Percentiles rank a stretch among this genome's conserved stretches.
These are phyloP conservation scores for Enteromius anoplus DNA, from an alignment of 2,797 vertebrate genomes.

Conservation along the genomic window DNA sequence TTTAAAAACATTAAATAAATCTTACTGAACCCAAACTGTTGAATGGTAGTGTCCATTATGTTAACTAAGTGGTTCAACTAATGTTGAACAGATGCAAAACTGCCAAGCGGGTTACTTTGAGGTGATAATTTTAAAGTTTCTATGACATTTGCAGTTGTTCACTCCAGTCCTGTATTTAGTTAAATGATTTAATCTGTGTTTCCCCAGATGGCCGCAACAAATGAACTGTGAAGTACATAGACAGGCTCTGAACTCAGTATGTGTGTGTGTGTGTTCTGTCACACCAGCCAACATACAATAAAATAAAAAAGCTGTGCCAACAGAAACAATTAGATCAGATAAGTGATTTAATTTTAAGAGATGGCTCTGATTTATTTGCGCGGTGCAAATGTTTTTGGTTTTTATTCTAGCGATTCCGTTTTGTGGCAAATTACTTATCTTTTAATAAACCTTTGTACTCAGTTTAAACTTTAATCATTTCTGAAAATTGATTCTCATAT, in stretches of 20 bases:
- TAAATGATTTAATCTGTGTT: constrained; percentile 60
- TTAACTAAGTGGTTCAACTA: background rate
- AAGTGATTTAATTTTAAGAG: background rate
- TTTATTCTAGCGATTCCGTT: background rate
- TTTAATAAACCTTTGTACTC: constrained; percentile 5
- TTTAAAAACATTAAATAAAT: background rate
- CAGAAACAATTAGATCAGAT: constrained; percentile 9
- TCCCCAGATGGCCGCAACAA: constrained; percentile 62
- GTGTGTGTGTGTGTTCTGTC: constrained; percentile 3
- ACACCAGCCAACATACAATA: constrained; percentile 12
- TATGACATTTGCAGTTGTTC: constrained; percentile 17
- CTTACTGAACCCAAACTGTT: background rate
- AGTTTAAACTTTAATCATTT: background rate
- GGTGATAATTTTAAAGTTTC: constrained; percentile 19
- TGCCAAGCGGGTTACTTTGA: background rate
- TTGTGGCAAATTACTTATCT: background rate
- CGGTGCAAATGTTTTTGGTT: background rate
- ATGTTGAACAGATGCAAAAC: background rate
- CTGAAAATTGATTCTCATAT: background rate
- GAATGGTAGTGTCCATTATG: background rate
- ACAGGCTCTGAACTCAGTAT: constrained; percentile 34
- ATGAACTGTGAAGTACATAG: constrained; percentile 67
- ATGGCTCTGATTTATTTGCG: background rate
- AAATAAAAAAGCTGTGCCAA: background rate
- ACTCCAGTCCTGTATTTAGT: constrained; percentile 27